These are phyloP conservation scores for Drosophila kikkawai DNA, from an alignment of 1,140 invertebrate genomes.

Conservation along the genomic window DNA sequence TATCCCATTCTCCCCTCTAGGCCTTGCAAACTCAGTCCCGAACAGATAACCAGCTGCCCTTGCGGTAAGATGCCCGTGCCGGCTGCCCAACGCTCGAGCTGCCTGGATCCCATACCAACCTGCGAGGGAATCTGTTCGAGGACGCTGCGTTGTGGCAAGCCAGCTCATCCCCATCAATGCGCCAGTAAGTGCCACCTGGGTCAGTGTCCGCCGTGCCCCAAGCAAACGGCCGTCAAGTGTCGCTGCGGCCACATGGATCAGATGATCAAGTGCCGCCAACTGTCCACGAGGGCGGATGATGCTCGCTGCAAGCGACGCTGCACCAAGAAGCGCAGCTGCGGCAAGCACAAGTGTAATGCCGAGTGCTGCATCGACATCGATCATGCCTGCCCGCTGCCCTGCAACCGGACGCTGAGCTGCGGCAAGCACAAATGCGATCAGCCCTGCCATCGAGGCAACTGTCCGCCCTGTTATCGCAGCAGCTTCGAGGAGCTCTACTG, in stretches of 20 bases:
- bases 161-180: slow-evolving; percentile 90
- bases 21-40: slow-evolving; percentile 88
- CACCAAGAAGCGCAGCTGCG: slow-evolving; percentile 92
- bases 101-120: slow-evolving; percentile 93
- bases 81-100: slow-evolving; percentile 87
- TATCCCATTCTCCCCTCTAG: not conserved
- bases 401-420: slow-evolving; percentile 92
- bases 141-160: slow-evolving; percentile 92
- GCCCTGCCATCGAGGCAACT: slow-evolving; percentile 95
- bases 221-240: slow-evolving; percentile 92
- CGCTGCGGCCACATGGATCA: slow-evolving; percentile 96
- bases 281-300: slow-evolving; percentile 89
- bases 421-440: slow-evolving; percentile 95
- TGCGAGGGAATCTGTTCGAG: slow-evolving; percentile 94
- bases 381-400: slow-evolving; percentile 93
- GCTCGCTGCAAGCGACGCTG: slow-evolving; percentile 94
- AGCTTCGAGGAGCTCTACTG: slow-evolving; percentile 97
- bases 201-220: slow-evolving; percentile 92
- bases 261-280: slow-evolving; percentile 91
- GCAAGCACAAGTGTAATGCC: slow-evolving; percentile 95
- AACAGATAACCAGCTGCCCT: slow-evolving; percentile 90
- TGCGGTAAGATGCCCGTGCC: slow-evolving; percentile 90
- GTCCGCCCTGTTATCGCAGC: slow-evolving; percentile 92
- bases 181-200: slow-evolving; percentile 90
- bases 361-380: slow-evolving; percentile 94